phyloP scores from a whole-genome alignment of 1,140 invertebrate genomes.

The Cyclina sinensis region DNA sequence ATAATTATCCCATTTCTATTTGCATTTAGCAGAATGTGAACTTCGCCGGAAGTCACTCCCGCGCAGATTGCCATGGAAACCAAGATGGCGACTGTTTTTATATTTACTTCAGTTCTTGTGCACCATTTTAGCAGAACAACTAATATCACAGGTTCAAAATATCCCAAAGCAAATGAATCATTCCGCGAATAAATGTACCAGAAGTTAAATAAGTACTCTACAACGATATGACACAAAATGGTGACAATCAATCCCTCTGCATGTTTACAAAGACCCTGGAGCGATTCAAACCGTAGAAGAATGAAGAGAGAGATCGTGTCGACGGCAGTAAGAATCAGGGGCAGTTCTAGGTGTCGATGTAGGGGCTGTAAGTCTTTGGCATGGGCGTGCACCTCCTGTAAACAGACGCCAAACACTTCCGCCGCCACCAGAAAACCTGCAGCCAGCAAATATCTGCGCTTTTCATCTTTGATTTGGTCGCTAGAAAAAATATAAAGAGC shows the following conservation, averaged over 20 bases:
- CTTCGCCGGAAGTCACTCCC: constrained; percentile 47
- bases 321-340: constrained; percentile 19
- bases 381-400: constrained; percentile 58
- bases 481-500: too few relatives aligned
- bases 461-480: neutral
- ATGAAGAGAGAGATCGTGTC: constrained; percentile 43
- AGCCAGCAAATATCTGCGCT: neutral
- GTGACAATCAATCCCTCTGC: constrained; percentile 48
- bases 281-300: constrained; percentile 42
- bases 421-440: constrained; percentile 44
- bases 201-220: constrained; percentile 54
- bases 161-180: constrained; percentile 59
- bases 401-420: constrained; percentile 52
- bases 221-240: constrained; percentile 33
- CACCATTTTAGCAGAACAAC: constrained; percentile 44
- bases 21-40: constrained; percentile 36
- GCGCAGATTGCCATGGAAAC: constrained; percentile 37
- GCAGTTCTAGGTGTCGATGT: constrained; percentile 60
- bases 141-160: constrained; percentile 59
- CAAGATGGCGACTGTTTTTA: constrained; percentile 7
- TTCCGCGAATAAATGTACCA: constrained; percentile 63
- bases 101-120: constrained; percentile 10
- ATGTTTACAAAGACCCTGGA: constrained; percentile 29
- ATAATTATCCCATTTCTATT: constrained; percentile 60
- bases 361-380: constrained; percentile 47